Evolutionary conservation across 2,888 invertebrate species (phyloP).

Genomic region (Aspidiotus destructor): DNA sequence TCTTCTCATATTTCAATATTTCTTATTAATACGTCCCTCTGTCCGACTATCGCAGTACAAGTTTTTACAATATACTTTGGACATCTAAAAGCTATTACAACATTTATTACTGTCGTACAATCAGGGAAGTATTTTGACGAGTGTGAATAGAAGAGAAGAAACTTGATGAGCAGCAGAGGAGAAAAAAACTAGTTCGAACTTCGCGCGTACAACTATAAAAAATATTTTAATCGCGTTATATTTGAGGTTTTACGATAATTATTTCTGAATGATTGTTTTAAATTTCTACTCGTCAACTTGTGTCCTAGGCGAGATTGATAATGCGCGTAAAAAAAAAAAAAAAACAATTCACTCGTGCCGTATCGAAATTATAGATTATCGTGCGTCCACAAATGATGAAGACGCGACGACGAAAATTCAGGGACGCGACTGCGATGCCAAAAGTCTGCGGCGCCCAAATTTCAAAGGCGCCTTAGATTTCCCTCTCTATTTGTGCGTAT

Average conservation of each 20-base stretch:
- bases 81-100: slow-evolving; percentile 18
- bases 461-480: background rate
- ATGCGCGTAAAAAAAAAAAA: slow-evolving; percentile 1
- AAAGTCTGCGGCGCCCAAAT: slow-evolving; percentile 2
- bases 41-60: background rate
- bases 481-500: slow-evolving; percentile 4
- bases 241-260: too few species aligned
- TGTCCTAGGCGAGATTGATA: background rate
- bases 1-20: slow-evolving; percentile 30
- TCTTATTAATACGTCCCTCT: slow-evolving; percentile 17
- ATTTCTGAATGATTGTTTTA: background rate
- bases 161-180: background rate
- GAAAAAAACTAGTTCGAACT: background rate
- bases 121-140: slow-evolving; percentile 7
- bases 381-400: background rate
- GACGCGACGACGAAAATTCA: background rate
- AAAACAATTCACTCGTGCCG: background rate
- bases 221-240: too few species aligned
- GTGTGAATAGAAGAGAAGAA: background rate
- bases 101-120: slow-evolving; percentile 10
- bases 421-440: background rate
- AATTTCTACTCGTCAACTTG: background rate
- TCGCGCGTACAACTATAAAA: too few species aligned
- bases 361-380: background rate
- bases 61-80: slow-evolving; percentile 6